Percentiles rank a stretch among this genome's conserved stretches.
These are phyloP conservation scores for Labrus mixtus DNA, from an alignment of 2,113 vertebrate species.

Conservation along the genomic window DNA sequence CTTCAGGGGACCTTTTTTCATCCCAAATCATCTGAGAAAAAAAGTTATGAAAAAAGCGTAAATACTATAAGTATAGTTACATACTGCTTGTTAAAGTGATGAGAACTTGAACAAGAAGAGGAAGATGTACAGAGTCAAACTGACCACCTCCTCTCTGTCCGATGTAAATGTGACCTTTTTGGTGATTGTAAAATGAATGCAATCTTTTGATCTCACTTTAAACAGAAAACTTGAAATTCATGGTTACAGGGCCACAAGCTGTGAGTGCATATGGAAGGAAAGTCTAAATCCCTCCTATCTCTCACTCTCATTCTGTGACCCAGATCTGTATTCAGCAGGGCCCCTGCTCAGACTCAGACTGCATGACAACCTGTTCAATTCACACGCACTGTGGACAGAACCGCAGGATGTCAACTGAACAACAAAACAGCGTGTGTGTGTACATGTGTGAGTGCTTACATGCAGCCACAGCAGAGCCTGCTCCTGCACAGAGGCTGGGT, in stretches of 20 bases:
- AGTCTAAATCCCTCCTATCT: slow-evolving; percentile 57
- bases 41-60: too few species aligned
- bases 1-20: neutral
- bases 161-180: slow-evolving; percentile 55
- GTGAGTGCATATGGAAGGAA: slow-evolving; percentile 67
- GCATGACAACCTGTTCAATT: slow-evolving; percentile 77
- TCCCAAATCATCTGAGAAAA: neutral
- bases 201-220: slow-evolving; percentile 61
- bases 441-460: slow-evolving; percentile 84
- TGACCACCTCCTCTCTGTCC: neutral
- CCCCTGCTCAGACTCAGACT: slow-evolving; percentile 62
- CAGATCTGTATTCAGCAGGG: slow-evolving; percentile 82
- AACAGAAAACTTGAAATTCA: slow-evolving; percentile 68
- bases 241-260: slow-evolving; percentile 59
- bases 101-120: neutral
- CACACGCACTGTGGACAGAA: slow-evolving; percentile 72
- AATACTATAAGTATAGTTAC: too few species aligned
- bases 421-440: slow-evolving; percentile 11
- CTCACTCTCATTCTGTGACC: slow-evolving; percentile 72
- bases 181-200: slow-evolving; percentile 30
- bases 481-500: slow-evolving; percentile 97
- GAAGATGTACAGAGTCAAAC: neutral
- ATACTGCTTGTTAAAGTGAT: too few species aligned
- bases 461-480: slow-evolving; percentile 98
- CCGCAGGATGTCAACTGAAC: slow-evolving; percentile 56